A percentile compares a stretch with the other conserved stretches of the same genome.
phyloP scores from a whole-genome alignment of 2,113 vertebrate species.

The Rhinoptilus africanus region DNA sequence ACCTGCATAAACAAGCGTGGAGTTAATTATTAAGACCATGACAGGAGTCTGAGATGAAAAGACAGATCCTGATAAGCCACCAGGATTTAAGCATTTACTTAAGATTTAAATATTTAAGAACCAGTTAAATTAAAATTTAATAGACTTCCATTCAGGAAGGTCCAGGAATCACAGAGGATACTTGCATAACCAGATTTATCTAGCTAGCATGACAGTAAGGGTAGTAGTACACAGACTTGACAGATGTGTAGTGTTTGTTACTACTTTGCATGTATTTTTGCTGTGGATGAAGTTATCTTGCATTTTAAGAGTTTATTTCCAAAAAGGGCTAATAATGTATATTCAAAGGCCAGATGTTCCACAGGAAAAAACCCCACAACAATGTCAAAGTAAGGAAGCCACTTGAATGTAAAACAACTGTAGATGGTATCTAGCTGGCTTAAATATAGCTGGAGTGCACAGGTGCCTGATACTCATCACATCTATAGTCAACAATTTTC shows the following conservation, averaged over 20 bases:
- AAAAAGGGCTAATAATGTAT: background rate
- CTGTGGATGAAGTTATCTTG: background rate
- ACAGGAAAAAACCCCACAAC: background rate
- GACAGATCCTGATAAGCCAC: background rate
- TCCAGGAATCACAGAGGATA: background rate
- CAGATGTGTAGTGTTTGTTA: background rate
- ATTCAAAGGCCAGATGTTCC: background rate
- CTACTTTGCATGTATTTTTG: background rate
- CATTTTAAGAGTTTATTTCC: background rate
- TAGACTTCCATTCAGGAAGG: background rate
- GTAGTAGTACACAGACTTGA: background rate
- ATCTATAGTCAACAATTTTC: background rate
- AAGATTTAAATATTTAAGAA: slow-evolving; percentile 18
- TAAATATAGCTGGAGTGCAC: background rate
- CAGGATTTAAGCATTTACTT: background rate
- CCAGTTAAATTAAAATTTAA: background rate
- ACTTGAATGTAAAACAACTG: background rate
- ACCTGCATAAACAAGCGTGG: slow-evolving; percentile 2
- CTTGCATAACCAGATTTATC: background rate
- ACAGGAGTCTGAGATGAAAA: background rate
- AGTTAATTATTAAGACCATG: background rate
- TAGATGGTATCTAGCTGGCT: background rate
- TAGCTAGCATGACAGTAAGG: background rate
- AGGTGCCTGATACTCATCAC: background rate
- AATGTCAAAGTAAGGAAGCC: background rate